These are phyloP conservation scores for Musca vetustissima DNA, from an alignment of 1,140 invertebrate genomes.

Conservation along the genomic window DNA sequence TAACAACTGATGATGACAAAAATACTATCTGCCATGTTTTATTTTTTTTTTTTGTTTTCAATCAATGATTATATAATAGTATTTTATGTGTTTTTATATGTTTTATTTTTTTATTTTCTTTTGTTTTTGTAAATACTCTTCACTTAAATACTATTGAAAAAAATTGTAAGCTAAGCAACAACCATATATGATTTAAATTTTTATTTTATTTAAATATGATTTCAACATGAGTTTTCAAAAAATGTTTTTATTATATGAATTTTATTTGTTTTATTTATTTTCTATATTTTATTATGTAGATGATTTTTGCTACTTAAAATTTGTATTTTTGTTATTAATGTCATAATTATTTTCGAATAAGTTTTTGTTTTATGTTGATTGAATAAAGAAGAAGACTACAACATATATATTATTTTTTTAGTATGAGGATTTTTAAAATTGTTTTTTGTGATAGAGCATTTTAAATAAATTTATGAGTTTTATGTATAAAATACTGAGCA, in stretches of 20 bases:
- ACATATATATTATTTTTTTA: too few relatives aligned
- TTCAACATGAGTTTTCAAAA: too few relatives aligned
- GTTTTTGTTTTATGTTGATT: too few relatives aligned
- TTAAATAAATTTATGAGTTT: too few relatives aligned
- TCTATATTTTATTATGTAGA: neutral
- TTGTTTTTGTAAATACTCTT: conserved; percentile 17
- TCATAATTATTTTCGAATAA: too few relatives aligned
- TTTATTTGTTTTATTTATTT: conserved; percentile 11
- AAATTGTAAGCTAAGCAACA: conserved; percentile 18
- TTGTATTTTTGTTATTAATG: neutral
- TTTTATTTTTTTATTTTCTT: neutral
- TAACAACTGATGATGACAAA: conserved; percentile 3
- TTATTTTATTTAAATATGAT: too few relatives aligned
- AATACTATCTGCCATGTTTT: neutral
- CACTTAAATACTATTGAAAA: conserved; percentile 15
- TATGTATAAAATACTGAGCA: too few relatives aligned
- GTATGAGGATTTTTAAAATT: too few relatives aligned
- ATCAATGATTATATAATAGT: too few relatives aligned
- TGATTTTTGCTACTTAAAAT: conserved; percentile 16
- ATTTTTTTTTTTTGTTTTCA: neutral
- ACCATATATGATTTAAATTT: neutral
- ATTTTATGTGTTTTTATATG: neutral
- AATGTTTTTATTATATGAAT: neutral
- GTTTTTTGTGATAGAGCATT: too few relatives aligned
- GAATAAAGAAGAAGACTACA: too few relatives aligned